Percentiles rank a stretch among this genome's conserved stretches.
Conservation (phyloP, 2,888 invertebrate species). For the Acanthoscelides obtectus region DNA sequence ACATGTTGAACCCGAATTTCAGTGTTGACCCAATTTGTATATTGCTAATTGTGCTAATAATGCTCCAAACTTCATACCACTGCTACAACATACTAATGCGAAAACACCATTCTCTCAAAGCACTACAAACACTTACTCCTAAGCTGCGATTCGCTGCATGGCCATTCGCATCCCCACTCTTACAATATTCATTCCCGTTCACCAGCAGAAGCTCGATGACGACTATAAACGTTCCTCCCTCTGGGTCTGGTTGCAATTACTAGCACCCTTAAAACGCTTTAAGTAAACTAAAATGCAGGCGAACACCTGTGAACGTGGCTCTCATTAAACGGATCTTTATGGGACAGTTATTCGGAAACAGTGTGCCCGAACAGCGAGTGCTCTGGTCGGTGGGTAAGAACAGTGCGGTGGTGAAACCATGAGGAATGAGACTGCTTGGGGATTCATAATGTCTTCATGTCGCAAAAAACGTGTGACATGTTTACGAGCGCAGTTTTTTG, state of each 20-base stretch:
- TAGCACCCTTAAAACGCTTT: constrained; percentile 26
- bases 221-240: constrained; percentile 16
- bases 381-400: not conserved
- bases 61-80: too few relatives aligned
- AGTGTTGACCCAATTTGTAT: too few relatives aligned
- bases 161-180: not conserved
- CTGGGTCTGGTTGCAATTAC: constrained; percentile 24
- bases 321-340: constrained; percentile 36
- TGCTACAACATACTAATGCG: too few relatives aligned
- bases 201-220: constrained; percentile 5
- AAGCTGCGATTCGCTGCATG: too few relatives aligned
- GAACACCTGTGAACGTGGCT: constrained; percentile 37
- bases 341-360: constrained; percentile 34
- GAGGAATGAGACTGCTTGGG: too few relatives aligned
- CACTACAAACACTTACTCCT: too few relatives aligned
- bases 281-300: constrained; percentile 33
- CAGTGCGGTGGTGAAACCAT: constrained; percentile 2
- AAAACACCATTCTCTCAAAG: too few relatives aligned
- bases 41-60: too few relatives aligned
- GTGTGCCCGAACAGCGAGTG: constrained; percentile 1
- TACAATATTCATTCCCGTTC: not conserved
- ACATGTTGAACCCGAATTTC: too few relatives aligned
- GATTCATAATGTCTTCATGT: too few relatives aligned
- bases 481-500: too few relatives aligned
- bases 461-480: too few relatives aligned